Evolutionary conservation across 2,797 vertebrate species (phyloP).

Genomic region (Sebastes itinus): DNA sequence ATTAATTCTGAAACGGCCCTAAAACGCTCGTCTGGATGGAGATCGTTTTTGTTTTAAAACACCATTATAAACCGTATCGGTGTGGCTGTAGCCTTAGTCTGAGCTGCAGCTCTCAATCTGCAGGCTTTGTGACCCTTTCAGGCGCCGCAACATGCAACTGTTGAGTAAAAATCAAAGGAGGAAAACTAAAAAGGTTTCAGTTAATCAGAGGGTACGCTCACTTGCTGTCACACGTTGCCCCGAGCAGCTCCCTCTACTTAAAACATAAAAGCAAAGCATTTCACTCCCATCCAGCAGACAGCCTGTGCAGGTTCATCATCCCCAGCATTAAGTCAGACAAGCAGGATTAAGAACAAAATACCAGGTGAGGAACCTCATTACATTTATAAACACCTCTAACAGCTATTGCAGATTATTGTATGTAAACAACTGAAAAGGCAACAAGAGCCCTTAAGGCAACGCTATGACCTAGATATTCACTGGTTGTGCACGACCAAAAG

Average conservation of each 20-base stretch:
- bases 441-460: not conserved
- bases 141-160: no score
- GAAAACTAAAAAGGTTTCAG: slow-evolving; percentile 41
- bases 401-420: slow-evolving; percentile 5
- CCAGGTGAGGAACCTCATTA: slow-evolving; percentile 15
- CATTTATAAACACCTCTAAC: not conserved
- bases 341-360: slow-evolving; percentile 3
- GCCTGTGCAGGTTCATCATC: slow-evolving; percentile 45
- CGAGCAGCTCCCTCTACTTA: slow-evolving; percentile 57
- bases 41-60: no score
- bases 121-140: no score
- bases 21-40: no score
- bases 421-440: slow-evolving; percentile 7
- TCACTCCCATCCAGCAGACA: slow-evolving; percentile 30
- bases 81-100: no score
- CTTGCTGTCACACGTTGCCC: slow-evolving; percentile 49
- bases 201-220: slow-evolving; percentile 69
- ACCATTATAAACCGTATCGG: no score
- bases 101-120: no score
- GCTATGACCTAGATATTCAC: not conserved
- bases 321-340: slow-evolving; percentile 27
- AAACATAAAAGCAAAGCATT: slow-evolving; percentile 63
- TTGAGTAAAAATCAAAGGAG: not conserved
- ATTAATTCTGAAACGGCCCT: no score
- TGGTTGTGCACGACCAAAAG: not conserved